Conservation (phyloP, 2,113 vertebrate genomes). For the Oceanodroma tethys region DNA sequence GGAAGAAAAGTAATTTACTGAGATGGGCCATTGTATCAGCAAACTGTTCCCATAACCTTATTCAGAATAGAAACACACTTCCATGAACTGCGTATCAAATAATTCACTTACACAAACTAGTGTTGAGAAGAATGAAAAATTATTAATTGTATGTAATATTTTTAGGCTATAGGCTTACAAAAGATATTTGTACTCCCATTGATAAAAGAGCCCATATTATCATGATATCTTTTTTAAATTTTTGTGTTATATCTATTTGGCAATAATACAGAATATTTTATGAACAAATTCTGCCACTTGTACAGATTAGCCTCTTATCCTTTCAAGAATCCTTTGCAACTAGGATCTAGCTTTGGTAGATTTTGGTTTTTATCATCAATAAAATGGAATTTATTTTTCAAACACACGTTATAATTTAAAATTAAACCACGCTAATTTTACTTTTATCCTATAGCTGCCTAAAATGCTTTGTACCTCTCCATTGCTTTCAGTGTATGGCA, state of each 20-base stretch:
- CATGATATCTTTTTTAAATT: neutral
- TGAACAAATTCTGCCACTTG: neutral
- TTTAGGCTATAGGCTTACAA: neutral
- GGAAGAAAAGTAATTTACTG: neutral
- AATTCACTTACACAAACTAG: neutral
- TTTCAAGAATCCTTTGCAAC: neutral
- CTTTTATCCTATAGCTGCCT: neutral
- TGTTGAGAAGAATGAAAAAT: neutral
- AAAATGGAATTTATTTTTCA: neutral
- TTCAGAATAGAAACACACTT: neutral
- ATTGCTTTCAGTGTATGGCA: neutral
- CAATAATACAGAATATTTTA: neutral
- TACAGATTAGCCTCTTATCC: neutral
- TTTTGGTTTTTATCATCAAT: neutral
- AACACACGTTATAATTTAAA: neutral
- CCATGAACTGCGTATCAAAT: neutral
- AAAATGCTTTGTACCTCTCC: neutral
- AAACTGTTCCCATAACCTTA: neutral
- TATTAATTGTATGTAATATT: neutral
- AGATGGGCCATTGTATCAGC: neutral
- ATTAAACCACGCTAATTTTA: neutral
- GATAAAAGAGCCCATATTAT: neutral
- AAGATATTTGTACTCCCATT: neutral
- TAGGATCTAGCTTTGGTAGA: neutral
- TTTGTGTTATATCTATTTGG: neutral